Percentiles rank a stretch among this genome's conserved stretches.
Conservation (phyloP, 2,797 vertebrate species). For the Anableps anableps region DNA sequence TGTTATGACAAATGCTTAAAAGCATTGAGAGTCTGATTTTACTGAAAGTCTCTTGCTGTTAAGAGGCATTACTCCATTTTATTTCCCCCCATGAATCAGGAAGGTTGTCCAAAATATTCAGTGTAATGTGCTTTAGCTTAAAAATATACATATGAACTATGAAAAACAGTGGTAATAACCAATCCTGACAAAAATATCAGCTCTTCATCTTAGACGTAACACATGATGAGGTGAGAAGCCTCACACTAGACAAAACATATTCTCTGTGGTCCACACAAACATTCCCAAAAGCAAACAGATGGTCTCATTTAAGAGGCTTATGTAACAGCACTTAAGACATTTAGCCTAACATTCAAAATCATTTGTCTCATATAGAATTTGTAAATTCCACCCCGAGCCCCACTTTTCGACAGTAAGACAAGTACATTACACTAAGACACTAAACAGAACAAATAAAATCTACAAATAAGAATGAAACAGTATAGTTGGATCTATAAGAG, state of each 20-base stretch:
- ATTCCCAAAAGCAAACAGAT: slow-evolving; percentile 17
- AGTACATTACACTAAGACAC: background rate
- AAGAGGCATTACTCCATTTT: background rate
- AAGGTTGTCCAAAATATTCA: background rate
- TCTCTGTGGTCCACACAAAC: slow-evolving; percentile 1
- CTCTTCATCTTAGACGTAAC: slow-evolving; percentile 13
- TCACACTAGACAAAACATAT: slow-evolving; percentile 7
- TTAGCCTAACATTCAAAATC: slow-evolving; percentile 38
- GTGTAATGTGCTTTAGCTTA: background rate
- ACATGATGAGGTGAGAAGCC: background rate
- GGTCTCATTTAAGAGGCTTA: slow-evolving; percentile 56
- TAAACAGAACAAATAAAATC: slow-evolving; percentile 26
- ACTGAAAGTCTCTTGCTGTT: background rate
- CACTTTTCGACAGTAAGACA: background rate
- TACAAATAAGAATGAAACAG: slow-evolving; percentile 4
- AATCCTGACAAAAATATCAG: slow-evolving; percentile 20
- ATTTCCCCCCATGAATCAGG: background rate
- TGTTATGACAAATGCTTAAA: background rate
- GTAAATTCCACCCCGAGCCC: slow-evolving; percentile 29
- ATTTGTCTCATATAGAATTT: slow-evolving; percentile 39
- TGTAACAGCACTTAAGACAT: slow-evolving; percentile 58
- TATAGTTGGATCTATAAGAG: slow-evolving; percentile 5
- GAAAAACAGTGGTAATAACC: slow-evolving; percentile 6
- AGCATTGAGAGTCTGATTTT: background rate
- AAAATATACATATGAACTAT: background rate